These are phyloP conservation scores for Catharus ustulatus DNA, from an alignment of 2,797 vertebrate species.

Conservation along the genomic window DNA sequence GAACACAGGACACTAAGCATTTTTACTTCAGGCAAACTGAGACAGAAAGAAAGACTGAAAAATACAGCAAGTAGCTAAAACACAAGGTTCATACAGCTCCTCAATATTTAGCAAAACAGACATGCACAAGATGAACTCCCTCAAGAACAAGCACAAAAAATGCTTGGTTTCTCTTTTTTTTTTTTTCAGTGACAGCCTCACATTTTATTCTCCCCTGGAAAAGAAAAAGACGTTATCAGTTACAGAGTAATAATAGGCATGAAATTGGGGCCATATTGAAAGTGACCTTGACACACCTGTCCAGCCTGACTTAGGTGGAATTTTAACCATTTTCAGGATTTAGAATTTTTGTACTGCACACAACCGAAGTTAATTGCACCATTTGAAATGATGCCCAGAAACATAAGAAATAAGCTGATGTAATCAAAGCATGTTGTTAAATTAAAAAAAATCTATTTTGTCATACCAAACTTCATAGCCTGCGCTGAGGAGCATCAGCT, in stretches of 20 bases:
- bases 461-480: background rate
- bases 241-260: background rate
- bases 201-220: background rate
- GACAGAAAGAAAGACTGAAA: background rate
- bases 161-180: background rate
- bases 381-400: constrained; percentile 9
- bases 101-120: background rate
- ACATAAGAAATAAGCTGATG: background rate
- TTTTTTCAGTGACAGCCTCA: background rate
- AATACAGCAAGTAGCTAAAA: background rate
- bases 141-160: background rate
- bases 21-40: background rate
- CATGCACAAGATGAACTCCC: background rate
- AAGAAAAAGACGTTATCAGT: background rate
- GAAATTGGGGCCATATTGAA: background rate
- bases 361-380: constrained; percentile 4
- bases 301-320: background rate
- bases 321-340: constrained; percentile 14
- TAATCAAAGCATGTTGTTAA: background rate
- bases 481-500: background rate
- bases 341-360: constrained; percentile 1
- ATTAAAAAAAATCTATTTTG: background rate
- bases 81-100: background rate
- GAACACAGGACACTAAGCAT: background rate
- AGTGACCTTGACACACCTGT: background rate